phyloP scores from a whole-genome alignment of 2,797 vertebrate genomes.

The Chloroceryle inda region DNA sequence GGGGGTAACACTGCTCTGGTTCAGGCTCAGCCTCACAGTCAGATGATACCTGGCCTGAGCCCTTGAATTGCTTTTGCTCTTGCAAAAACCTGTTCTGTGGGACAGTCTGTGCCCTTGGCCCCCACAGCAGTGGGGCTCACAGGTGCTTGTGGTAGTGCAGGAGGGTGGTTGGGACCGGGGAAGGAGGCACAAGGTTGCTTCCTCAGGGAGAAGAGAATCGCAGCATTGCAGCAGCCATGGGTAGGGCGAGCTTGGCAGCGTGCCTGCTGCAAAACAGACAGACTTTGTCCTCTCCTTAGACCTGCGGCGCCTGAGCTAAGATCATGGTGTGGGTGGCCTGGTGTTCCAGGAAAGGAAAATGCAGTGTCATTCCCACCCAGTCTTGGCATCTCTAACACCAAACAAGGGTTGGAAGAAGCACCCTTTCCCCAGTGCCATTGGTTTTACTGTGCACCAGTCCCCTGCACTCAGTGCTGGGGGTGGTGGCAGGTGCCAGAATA shows the following conservation, averaged over 20 bases:
- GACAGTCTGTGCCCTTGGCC: background rate
- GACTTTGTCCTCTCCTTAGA: background rate
- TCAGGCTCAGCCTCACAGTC: background rate
- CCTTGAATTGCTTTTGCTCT: background rate
- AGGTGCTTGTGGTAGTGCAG: rapidly evolving
- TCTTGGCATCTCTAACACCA: background rate
- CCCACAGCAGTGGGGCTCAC: background rate
- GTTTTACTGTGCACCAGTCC: background rate
- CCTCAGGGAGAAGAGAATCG: rapidly evolving
- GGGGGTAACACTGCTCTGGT: background rate
- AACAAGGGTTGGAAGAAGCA: background rate
- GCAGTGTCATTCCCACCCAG: background rate
- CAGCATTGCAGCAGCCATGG: background rate
- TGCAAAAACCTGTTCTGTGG: background rate
- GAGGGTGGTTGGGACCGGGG: background rate
- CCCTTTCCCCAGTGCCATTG: rapidly evolving
- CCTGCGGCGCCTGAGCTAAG: background rate
- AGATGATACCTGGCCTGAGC: background rate
- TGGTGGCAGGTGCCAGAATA: background rate
- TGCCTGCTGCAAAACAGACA: background rate
- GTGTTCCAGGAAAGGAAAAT: background rate
- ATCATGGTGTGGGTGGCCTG: background rate
- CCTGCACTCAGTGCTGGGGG: background rate
- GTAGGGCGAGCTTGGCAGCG: background rate
- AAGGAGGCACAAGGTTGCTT: rapidly evolving